These are phyloP conservation scores for Isichthys henryi DNA, from an alignment of 2,113 vertebrate species.

Conservation along the genomic window DNA sequence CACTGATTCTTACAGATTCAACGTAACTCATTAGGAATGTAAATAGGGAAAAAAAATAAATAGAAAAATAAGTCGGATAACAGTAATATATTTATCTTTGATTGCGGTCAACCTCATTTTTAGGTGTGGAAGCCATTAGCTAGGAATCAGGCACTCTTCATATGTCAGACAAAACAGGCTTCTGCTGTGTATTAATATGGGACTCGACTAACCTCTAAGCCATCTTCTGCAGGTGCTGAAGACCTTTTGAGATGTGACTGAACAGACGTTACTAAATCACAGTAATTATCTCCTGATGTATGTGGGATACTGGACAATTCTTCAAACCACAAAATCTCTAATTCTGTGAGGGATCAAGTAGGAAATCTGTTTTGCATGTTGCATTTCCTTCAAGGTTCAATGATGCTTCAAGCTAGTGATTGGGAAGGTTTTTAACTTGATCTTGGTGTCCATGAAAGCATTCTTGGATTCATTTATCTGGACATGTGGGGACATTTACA, in stretches of 20 bases:
- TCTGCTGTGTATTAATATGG: not conserved
- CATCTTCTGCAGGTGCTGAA: not conserved
- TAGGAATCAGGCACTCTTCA: conserved; percentile 56
- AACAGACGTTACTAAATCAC: not conserved
- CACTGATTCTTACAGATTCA: conserved; percentile 39
- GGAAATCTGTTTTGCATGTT: not conserved
- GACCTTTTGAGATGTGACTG: not conserved
- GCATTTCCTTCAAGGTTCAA: not conserved
- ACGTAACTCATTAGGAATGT: conserved; percentile 50
- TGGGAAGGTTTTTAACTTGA: not conserved
- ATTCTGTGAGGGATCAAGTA: not conserved
- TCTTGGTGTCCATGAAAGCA: not conserved
- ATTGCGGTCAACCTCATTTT: conserved; percentile 42
- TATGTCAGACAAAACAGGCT: conserved; percentile 54
- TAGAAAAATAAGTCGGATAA: conserved; percentile 42
- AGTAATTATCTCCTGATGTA: not conserved
- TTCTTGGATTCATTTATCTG: not conserved
- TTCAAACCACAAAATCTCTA: not conserved
- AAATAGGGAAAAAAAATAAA: conserved; percentile 39
- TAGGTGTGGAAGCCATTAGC: conserved; percentile 56
- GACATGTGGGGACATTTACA: not conserved
- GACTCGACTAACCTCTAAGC: not conserved
- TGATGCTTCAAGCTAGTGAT: not conserved
- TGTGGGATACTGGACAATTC: not conserved
- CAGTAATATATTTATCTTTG: conserved; percentile 35